These are phyloP conservation scores for Himantopus leucocephalus DNA, from an alignment of 2,113 vertebrate species.

Conservation along the genomic window DNA sequence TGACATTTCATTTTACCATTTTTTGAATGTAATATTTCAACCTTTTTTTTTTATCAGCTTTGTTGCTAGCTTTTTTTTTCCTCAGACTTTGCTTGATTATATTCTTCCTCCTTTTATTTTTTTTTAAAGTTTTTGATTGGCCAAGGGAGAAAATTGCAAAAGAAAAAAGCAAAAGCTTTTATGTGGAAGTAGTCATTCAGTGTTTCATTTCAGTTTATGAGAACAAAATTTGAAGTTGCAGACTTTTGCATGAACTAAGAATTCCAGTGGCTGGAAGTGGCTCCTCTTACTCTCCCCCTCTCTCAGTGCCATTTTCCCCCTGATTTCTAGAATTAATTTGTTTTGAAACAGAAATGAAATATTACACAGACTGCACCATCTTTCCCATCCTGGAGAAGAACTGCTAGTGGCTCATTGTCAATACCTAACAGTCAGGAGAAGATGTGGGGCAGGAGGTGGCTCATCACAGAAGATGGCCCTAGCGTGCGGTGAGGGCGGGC, in stretches of 20 bases:
- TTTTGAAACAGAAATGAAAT: not conserved
- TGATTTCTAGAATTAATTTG: not conserved
- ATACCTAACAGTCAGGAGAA: not conserved
- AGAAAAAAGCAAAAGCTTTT: not conserved
- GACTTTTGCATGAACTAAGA: not conserved
- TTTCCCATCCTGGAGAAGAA: not conserved
- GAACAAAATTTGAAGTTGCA: not conserved
- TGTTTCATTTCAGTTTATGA: not conserved
- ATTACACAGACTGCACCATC: not conserved
- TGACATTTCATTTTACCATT: not conserved
- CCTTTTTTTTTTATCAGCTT: not conserved
- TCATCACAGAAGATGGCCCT: not conserved
- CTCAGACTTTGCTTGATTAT: not conserved
- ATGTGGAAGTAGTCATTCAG: not conserved
- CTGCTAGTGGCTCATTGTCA: not conserved
- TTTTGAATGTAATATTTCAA: not conserved
- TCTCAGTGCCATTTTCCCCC: not conserved
- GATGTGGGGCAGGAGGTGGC: fast-evolving
- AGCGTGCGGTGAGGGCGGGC: fast-evolving
- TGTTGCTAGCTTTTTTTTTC: not conserved
- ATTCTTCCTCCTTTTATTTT: not conserved
- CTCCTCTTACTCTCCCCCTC: not conserved
- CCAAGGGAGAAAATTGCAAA: not conserved
- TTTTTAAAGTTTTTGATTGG: not conserved
- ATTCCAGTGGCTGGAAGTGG: not conserved